Evolutionary conservation across 2,797 vertebrate genomes (phyloP).

Genomic region (Odontamblyopus rebecca): DNA sequence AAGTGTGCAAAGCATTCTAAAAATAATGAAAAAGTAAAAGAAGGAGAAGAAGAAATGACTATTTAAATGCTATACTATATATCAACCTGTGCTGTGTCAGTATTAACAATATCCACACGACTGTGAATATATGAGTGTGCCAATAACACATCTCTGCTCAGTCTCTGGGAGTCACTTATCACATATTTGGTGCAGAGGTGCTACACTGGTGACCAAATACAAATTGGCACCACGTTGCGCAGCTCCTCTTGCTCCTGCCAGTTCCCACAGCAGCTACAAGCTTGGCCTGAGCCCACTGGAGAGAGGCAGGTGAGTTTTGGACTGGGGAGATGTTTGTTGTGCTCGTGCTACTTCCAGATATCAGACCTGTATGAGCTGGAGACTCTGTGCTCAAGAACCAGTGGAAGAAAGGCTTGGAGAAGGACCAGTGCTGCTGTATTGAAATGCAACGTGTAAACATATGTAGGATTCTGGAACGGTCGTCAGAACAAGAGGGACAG

Average conservation of each 20-base stretch:
- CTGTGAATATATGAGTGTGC: not conserved
- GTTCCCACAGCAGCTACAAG: conserved; percentile 30
- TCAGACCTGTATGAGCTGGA: conserved; percentile 26
- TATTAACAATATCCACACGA: not conserved
- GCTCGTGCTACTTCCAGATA: conserved; percentile 20
- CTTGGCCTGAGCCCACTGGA: conserved; percentile 26
- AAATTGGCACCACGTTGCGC: conserved; percentile 21
- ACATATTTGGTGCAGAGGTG: conserved; percentile 6
- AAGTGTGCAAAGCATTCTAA: not conserved
- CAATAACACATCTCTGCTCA: not conserved
- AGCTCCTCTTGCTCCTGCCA: conserved; percentile 20
- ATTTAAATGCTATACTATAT: no score
- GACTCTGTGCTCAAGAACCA: conserved; percentile 17
- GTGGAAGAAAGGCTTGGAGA: conserved; percentile 19
- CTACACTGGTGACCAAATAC: conserved; percentile 26
- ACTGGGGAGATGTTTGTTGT: conserved; percentile 21
- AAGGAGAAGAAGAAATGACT: no score
- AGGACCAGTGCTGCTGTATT: not conserved
- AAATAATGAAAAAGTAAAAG: not conserved
- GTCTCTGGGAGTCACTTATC: not conserved
- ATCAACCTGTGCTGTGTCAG: not conserved
- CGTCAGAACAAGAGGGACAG: not conserved
- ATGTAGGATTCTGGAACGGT: conserved; percentile 1
- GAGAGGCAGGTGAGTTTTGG: conserved; percentile 37
- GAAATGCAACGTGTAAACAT: not conserved